Evolutionary conservation across 2,888 invertebrate genomes (phyloP).

Genomic region (Parnassius orleans): DNA sequence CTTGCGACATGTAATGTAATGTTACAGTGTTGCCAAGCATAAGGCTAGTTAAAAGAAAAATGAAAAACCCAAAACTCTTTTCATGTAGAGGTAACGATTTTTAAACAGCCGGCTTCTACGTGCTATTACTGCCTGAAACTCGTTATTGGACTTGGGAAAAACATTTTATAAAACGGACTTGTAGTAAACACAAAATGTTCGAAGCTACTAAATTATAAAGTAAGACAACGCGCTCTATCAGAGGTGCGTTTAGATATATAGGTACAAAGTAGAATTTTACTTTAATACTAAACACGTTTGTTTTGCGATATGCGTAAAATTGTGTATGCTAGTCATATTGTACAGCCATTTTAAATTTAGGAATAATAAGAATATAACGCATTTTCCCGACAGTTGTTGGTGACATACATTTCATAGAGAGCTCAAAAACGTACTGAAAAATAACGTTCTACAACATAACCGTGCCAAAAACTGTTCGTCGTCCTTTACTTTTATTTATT

Average conservation of each 20-base stretch:
- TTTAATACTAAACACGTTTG: conserved; percentile 50
- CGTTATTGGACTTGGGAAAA: neutral
- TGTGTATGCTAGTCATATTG: conserved; percentile 75
- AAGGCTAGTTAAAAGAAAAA: too few relatives aligned
- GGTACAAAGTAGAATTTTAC: conserved; percentile 67
- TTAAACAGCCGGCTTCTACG: too few relatives aligned
- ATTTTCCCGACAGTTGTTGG: neutral
- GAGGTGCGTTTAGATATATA: conserved; percentile 47
- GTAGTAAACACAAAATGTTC: conserved; percentile 1
- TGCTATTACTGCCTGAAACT: too few relatives aligned
- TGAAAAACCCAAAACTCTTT: too few relatives aligned
- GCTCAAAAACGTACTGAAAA: neutral
- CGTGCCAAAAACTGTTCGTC: too few relatives aligned
- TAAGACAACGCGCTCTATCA: conserved; percentile 14
- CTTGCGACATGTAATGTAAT: too few relatives aligned
- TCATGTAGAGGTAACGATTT: too few relatives aligned
- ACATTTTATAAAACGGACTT: neutral
- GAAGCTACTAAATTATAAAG: conserved; percentile 17
- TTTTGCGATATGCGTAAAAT: conserved; percentile 56
- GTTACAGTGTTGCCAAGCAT: too few relatives aligned
- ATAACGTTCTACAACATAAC: too few relatives aligned
- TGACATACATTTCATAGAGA: conserved; percentile 1
- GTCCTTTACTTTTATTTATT: too few relatives aligned
- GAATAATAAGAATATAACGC: neutral
- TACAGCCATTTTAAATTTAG: conserved; percentile 51